Evolutionary conservation across 2,797 vertebrate genomes (phyloP), one percentile per base, ranked within the genome.

Genomic region (Hemitrygon akajei): DNA sequence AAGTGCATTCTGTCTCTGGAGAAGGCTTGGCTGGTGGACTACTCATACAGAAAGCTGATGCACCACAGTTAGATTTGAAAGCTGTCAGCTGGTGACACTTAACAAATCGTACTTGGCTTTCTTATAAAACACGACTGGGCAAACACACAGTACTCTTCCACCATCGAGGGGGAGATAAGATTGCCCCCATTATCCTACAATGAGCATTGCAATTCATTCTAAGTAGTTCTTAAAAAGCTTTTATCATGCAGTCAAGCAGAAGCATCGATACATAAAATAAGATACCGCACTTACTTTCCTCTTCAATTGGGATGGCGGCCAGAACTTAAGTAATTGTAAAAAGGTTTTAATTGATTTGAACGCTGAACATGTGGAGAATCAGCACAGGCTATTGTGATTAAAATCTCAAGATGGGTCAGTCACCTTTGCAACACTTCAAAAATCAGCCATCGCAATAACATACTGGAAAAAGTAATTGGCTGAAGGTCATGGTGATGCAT

Each of bases 271-370:
- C 63, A 89, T 37, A 69, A 89, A 89, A 89, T 25, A 69, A 69
- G n/a, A 89, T 34, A 58, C 11, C 27, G 16, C 34, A 37, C 86
- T 37, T 89, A n/a, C 34, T 34, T 18, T 89, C 37, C 63, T 89
- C 86, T 3, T 89, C 86, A 66, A 7, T 89, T 89, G 86, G 63
- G 86, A 37, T 20, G 20, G 34, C 60, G 37, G 86, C 18, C 63
- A 63, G 63, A 20, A 18, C 66, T 69, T 69, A 69, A 37, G 63
- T 69, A 37, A 69, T 37, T 37, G 63, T 69, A 9, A 89, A 69
- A 89, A 34, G 84, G 18, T 37, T 89, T 89, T 89, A 69, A 69
- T 89, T 89, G n/a, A 69, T 69, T 89, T 89, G 63, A 89, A 89
- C 20, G 12, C 60, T 69, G 1, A 16, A 69, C 20, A 16, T 89